phyloP scores from a whole-genome alignment of 2,797 vertebrate species.

The Echeneis naucrates region DNA sequence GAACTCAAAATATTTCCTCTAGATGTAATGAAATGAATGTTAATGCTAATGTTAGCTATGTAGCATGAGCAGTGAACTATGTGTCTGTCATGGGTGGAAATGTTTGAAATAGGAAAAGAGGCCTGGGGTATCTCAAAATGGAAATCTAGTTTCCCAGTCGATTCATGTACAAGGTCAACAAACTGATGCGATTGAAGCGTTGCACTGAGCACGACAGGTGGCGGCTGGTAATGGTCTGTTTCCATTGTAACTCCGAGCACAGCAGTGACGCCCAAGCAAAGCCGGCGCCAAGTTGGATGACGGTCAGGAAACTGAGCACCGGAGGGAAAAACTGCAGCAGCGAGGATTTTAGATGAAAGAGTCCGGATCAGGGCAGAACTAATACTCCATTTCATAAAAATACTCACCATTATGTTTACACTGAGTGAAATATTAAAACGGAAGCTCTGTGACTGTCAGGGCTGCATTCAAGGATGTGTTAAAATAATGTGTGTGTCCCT shows the following conservation, averaged over 20 bases:
- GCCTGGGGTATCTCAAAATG: background rate
- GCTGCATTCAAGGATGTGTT: too few relatives aligned
- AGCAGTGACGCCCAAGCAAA: background rate
- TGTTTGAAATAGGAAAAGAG: background rate
- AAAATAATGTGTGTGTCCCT: too few relatives aligned
- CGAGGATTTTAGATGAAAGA: background rate
- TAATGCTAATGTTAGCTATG: too few relatives aligned
- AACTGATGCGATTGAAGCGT: conserved; percentile 1
- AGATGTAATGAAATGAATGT: too few relatives aligned
- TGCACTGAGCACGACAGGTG: conserved; percentile 23
- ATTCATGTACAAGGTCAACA: background rate
- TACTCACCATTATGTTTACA: background rate
- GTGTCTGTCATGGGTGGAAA: too few relatives aligned
- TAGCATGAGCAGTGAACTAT: too few relatives aligned
- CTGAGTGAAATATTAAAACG: background rate
- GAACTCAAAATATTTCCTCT: too few relatives aligned
- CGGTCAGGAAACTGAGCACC: conserved; percentile 17
- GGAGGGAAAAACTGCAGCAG: conserved; percentile 27
- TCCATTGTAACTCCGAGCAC: conserved; percentile 53
- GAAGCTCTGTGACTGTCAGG: background rate
- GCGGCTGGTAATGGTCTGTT: conserved; percentile 40
- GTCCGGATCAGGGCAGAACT: background rate
- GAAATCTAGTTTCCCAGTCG: background rate
- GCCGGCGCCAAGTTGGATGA: conserved; percentile 45
- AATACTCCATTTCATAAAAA: background rate